Evolutionary conservation across 35 echinoderm and acorn worm species (phyloP).

Genomic region (Amphiura filiformis): DNA sequence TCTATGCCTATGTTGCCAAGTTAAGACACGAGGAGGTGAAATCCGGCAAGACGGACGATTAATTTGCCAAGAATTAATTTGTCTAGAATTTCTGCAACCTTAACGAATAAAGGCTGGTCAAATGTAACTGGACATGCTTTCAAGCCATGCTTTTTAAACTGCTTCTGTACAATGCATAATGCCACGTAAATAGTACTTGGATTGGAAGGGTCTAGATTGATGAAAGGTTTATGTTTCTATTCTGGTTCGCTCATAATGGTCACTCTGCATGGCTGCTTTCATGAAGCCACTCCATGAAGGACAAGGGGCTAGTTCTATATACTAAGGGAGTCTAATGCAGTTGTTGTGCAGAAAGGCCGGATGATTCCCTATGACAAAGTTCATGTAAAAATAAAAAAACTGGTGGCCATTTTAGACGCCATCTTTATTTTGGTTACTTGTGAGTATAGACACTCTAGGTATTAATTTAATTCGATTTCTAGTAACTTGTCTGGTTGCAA

Average conservation of each 20-base stretch:
- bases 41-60: slow-evolving; percentile 54
- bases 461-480: too few relatives aligned
- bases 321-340: slow-evolving; percentile 31
- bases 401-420: too few relatives aligned
- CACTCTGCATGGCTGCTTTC: not conserved
- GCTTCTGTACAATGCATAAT: not conserved
- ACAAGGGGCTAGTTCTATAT: slow-evolving; percentile 13
- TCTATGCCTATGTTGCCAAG: slow-evolving; percentile 34
- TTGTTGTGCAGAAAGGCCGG: not conserved
- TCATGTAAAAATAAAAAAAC: too few relatives aligned
- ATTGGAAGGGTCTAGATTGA: slow-evolving; percentile 43
- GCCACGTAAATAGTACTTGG: slow-evolving; percentile 34
- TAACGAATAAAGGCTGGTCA: slow-evolving; percentile 46
- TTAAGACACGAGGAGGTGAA: slow-evolving; percentile 49
- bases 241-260: not conserved
- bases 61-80: slow-evolving; percentile 28
- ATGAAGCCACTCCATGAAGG: slow-evolving; percentile 14
- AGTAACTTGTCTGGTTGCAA: too few relatives aligned
- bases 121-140: slow-evolving; percentile 59
- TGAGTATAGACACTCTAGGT: too few relatives aligned
- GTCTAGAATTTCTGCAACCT: slow-evolving; percentile 36
- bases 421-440: too few relatives aligned
- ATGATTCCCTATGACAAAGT: too few relatives aligned
- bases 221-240: slow-evolving; percentile 37
- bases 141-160: slow-evolving; percentile 43